Conservation (phyloP, 2,888 invertebrate species). For the Alentia gelatinosa region DNA sequence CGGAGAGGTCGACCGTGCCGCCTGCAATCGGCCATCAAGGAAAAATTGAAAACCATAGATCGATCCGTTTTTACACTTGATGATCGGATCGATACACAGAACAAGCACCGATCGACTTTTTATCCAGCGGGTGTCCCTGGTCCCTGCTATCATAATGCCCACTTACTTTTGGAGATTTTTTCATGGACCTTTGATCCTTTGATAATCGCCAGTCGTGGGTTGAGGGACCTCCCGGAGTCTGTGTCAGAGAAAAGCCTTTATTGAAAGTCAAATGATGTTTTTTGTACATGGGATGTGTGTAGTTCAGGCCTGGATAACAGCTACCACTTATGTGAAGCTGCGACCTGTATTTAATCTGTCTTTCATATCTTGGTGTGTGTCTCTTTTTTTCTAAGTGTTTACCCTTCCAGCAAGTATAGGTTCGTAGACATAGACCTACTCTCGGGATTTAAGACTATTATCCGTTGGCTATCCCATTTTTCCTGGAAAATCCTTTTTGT, state of each 20-base stretch:
- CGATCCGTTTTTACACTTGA: background rate
- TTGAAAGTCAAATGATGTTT: background rate
- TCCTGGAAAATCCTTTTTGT: too few relatives aligned
- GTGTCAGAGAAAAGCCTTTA: too few relatives aligned
- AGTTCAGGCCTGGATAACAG: too few relatives aligned
- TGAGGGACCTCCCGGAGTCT: background rate
- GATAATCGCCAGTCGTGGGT: background rate
- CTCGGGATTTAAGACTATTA: too few relatives aligned
- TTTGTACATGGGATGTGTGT: too few relatives aligned
- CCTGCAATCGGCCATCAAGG: background rate
- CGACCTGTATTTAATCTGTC: too few relatives aligned
- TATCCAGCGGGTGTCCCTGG: background rate
- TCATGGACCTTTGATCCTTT: background rate
- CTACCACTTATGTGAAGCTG: too few relatives aligned
- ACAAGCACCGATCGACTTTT: background rate
- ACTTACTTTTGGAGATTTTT: background rate
- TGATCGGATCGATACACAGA: background rate
- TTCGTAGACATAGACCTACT: too few relatives aligned
- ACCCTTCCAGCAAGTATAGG: too few relatives aligned
- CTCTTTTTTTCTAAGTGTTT: too few relatives aligned
- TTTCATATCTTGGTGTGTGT: too few relatives aligned
- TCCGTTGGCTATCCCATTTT: too few relatives aligned
- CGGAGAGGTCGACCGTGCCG: background rate
- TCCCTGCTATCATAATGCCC: background rate
- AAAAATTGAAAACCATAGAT: background rate